Conservation (phyloP, 1,140 invertebrate genomes). For the Zaprionus inermis region DNA sequence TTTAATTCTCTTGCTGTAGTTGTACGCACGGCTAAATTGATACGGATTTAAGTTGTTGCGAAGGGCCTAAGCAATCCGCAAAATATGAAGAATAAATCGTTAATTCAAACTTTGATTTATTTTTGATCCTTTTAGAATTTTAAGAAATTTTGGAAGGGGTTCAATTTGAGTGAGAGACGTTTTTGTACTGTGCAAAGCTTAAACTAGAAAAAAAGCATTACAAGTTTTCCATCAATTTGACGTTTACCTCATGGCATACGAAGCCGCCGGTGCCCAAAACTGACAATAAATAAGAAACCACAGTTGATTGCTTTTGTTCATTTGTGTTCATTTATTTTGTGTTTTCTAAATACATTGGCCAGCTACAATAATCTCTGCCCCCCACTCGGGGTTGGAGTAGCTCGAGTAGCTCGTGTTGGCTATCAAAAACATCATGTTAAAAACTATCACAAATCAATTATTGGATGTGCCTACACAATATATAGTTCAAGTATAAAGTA, state of each 20-base stretch:
- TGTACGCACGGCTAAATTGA: conserved; percentile 41
- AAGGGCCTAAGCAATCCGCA: conserved; percentile 58
- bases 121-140: conserved; percentile 82
- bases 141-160: conserved; percentile 70
- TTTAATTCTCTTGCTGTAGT: conserved; percentile 46
- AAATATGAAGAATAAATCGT: conserved; percentile 73
- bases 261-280: neutral
- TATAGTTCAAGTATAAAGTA: conserved; percentile 41
- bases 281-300: neutral
- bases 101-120: conserved; percentile 74
- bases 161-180: conserved; percentile 71
- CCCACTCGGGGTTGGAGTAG: conserved; percentile 22
- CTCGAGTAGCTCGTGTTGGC: conserved; percentile 49
- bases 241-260: conserved; percentile 11
- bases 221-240: conserved; percentile 9
- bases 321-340: conserved; percentile 52
- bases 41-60: conserved; percentile 47
- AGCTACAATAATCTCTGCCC: conserved; percentile 35
- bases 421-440: conserved; percentile 78
- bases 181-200: conserved; percentile 56
- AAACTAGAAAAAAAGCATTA: conserved; percentile 10
- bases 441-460: conserved; percentile 83
- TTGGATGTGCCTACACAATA: conserved; percentile 75
- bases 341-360: conserved; percentile 62
- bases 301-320: conserved; percentile 13